These are phyloP conservation scores for Sminthopsis crassicaudata DNA, from an alignment of 2,113 vertebrate genomes.

Conservation along the genomic window DNA sequence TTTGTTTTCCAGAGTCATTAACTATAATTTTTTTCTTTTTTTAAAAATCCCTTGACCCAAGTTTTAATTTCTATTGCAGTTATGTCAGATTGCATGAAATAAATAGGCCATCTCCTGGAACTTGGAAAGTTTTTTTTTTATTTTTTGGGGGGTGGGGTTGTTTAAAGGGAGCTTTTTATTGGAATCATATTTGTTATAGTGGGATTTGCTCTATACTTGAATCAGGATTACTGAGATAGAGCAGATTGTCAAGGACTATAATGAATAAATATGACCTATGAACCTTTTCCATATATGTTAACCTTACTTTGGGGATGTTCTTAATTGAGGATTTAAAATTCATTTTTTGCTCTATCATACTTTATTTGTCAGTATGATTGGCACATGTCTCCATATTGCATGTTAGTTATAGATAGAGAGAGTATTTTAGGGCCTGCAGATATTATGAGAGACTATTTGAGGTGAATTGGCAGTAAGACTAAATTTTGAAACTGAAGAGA, in stretches of 20 bases:
- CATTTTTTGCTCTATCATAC: neutral
- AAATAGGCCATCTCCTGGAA: neutral
- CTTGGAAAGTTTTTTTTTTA: neutral
- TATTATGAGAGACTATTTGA: slow-evolving; percentile 29
- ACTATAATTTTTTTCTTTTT: neutral
- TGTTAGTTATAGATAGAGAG: neutral
- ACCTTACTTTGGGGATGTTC: neutral
- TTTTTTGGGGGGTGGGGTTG: neutral
- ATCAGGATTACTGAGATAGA: neutral
- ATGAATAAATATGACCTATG: neutral
- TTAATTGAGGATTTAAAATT: neutral
- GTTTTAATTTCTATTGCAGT: neutral
- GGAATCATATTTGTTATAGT: neutral
- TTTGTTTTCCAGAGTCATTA: neutral
- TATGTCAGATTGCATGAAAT: slow-evolving; percentile 3
- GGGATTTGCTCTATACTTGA: neutral
- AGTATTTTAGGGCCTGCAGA: neutral
- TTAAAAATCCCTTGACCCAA: neutral
- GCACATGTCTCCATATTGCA: rapidly evolving
- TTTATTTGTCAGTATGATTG: neutral
- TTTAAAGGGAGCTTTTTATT: neutral
- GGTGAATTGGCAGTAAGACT: slow-evolving; percentile 32
- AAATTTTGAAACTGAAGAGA: slow-evolving; percentile 39
- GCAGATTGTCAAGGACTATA: neutral
- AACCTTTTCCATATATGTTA: neutral